A percentile compares a stretch with the other conserved stretches of the same genome.
Conservation (phyloP, 2,797 vertebrate species). For the Chelon auratus region DNA sequence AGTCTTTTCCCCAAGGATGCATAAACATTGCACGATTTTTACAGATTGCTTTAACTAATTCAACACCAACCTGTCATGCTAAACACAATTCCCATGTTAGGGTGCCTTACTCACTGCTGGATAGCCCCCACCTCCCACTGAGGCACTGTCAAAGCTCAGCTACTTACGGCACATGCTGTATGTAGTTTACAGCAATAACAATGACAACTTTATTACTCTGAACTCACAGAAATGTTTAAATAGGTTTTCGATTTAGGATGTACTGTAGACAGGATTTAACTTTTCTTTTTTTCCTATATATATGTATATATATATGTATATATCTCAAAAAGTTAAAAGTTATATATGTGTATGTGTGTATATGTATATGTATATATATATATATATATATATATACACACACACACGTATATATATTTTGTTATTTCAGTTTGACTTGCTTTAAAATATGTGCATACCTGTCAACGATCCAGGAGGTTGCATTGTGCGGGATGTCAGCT, state of each 20-base stretch:
- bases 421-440: too few relatives aligned
- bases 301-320: too few relatives aligned
- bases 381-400: too few relatives aligned
- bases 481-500: constrained; percentile 89
- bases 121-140: not conserved
- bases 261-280: not conserved
- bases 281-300: not conserved
- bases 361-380: too few relatives aligned
- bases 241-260: not conserved
- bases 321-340: too few relatives aligned
- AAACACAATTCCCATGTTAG: not conserved
- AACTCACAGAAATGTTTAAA: not conserved
- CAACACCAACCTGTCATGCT: constrained; percentile 8
- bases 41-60: constrained; percentile 30
- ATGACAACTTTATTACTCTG: too few relatives aligned
- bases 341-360: too few relatives aligned
- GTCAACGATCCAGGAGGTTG: constrained; percentile 86
- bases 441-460: constrained; percentile 82
- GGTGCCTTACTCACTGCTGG: constrained; percentile 6
- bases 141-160: not conserved
- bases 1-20: constrained; percentile 15
- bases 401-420: too few relatives aligned
- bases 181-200: not conserved
- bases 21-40: constrained; percentile 20
- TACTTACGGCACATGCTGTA: not conserved